Evolutionary conservation across 2,888 invertebrate species (phyloP).

Genomic region (Pheosia gnoma): DNA sequence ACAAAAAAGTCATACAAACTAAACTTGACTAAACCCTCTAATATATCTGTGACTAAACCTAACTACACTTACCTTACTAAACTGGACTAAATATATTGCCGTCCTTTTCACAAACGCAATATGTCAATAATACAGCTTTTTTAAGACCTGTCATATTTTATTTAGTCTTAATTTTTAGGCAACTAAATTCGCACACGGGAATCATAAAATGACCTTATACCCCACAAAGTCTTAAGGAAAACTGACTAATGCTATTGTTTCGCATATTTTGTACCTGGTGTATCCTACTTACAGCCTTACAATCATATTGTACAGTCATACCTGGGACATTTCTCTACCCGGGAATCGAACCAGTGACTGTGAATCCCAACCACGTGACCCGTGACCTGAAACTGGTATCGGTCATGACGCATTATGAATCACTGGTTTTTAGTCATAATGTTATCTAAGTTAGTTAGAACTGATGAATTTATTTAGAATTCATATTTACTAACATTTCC

Average conservation of each 20-base stretch:
- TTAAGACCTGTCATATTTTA: no score
- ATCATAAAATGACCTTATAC: no score
- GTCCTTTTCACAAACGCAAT: no score
- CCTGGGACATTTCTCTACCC: neutral
- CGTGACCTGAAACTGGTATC: neutral
- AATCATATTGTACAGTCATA: neutral
- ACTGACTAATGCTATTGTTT: neutral
- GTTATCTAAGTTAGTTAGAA: conserved; percentile 1
- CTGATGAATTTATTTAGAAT: neutral
- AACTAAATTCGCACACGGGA: no score
- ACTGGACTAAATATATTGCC: no score
- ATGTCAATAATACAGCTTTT: no score
- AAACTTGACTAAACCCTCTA: no score
- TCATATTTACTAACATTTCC: neutral
- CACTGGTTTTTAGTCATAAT: conserved; percentile 1
- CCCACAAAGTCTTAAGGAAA: neutral
- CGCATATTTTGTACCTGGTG: neutral
- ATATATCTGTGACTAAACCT: no score
- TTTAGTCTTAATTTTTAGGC: no score
- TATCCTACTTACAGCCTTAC: neutral
- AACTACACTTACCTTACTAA: no score
- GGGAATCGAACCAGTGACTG: neutral
- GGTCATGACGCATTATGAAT: neutral
- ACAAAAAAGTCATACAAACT: no score
- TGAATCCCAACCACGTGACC: neutral